phyloP scores from a whole-genome alignment of 2,113 vertebrate species.

The Zootoca vivipara region DNA sequence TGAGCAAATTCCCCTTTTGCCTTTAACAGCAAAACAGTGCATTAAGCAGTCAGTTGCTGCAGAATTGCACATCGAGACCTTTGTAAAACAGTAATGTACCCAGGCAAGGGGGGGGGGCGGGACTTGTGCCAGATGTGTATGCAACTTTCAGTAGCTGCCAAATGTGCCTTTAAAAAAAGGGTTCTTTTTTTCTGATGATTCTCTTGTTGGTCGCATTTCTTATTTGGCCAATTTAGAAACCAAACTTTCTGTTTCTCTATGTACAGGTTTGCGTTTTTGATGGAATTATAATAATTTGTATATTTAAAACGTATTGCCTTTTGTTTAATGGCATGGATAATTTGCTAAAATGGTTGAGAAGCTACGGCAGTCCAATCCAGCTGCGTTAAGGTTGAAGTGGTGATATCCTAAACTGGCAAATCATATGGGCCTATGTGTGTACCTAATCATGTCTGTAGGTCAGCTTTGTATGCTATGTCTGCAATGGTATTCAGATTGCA shows the following conservation, averaged over 20 bases:
- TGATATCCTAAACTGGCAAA: constrained; percentile 49
- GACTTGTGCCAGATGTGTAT: constrained; percentile 61
- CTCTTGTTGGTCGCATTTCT: constrained; percentile 43
- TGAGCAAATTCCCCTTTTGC: constrained; percentile 70
- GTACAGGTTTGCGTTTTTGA: constrained; percentile 57
- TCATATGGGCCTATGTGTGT: constrained; percentile 64
- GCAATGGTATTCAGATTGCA: constrained; percentile 69
- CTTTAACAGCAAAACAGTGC: constrained; percentile 63
- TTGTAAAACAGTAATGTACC: constrained; percentile 12
- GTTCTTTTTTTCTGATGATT: constrained; percentile 52
- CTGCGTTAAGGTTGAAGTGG: constrained; percentile 60
- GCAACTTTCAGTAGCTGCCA: constrained; percentile 71
- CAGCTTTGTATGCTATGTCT: constrained; percentile 65
- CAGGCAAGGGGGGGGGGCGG: background rate
- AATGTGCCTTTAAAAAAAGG: constrained; percentile 73
- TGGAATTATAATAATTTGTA: constrained; percentile 49
- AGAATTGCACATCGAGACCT: constrained; percentile 45
- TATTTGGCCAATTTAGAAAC: constrained; percentile 55
- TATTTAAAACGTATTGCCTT: constrained; percentile 52
- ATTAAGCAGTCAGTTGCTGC: constrained; percentile 65
- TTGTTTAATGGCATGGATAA: constrained; percentile 64
- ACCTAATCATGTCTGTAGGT: constrained; percentile 63
- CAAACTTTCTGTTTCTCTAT: constrained; percentile 61
- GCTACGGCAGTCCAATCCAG: constrained; percentile 59
- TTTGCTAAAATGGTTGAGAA: constrained; percentile 64